phyloP scores from a whole-genome alignment of 92 coral and sea anemone species.

The Palythoa caribaeorum region DNA sequence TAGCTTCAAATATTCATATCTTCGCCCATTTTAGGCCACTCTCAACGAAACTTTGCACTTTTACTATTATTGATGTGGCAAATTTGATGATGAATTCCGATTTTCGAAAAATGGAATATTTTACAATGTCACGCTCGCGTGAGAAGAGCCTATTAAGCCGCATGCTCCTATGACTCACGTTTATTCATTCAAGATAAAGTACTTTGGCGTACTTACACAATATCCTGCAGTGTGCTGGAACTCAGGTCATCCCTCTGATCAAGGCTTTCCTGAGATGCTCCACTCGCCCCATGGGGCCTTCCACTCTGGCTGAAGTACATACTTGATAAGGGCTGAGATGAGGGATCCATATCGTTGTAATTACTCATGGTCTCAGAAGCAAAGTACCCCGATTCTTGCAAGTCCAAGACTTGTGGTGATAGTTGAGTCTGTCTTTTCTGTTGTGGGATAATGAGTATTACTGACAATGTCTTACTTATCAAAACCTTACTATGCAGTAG shows the following conservation, averaged over 20 bases:
- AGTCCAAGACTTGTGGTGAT: slow-evolving; percentile 65
- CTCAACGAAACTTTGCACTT: too few relatives aligned
- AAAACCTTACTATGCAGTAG: background rate
- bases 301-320: slow-evolving; percentile 80
- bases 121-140: too few relatives aligned
- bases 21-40: too few relatives aligned
- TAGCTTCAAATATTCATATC: too few relatives aligned
- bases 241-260: slow-evolving; percentile 36
- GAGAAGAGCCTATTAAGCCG: too few relatives aligned
- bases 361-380: slow-evolving; percentile 92
- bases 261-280: slow-evolving; percentile 19
- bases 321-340: slow-evolving; percentile 75
- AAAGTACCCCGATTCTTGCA: slow-evolving; percentile 90
- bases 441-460: background rate
- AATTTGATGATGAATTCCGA: too few relatives aligned
- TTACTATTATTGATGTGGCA: too few relatives aligned
- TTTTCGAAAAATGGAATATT: too few relatives aligned
- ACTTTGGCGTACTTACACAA: background rate
- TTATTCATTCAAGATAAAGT: background rate
- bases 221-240: slow-evolving; percentile 37
- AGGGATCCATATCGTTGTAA: slow-evolving; percentile 59
- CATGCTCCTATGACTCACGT: too few relatives aligned
- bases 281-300: slow-evolving; percentile 40
- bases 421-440: slow-evolving; percentile 22
- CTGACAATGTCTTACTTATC: background rate